Evolutionary conservation across 2,113 vertebrate genomes (phyloP).

Genomic region (Aramus guarauna): DNA sequence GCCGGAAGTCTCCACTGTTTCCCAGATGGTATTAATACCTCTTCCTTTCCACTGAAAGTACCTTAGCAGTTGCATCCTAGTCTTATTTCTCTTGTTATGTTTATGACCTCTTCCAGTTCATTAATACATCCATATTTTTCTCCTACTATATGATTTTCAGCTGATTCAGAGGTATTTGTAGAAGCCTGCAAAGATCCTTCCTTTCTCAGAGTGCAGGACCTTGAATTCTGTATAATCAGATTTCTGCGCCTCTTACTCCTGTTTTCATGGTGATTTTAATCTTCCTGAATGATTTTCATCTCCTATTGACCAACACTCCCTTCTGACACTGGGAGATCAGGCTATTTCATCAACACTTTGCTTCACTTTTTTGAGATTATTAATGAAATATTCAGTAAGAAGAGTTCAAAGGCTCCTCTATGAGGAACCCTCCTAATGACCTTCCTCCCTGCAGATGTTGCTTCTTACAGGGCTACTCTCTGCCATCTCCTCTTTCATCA

Average conservation of each 20-base stretch:
- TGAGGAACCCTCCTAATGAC: not conserved
- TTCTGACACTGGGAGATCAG: not conserved
- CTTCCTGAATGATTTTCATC: not conserved
- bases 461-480: not conserved
- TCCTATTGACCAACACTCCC: not conserved
- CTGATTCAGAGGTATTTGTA: not conserved
- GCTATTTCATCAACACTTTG: not conserved
- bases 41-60: not conserved
- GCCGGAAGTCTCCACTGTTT: not conserved
- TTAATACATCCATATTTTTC: not conserved
- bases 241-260: not conserved
- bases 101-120: not conserved
- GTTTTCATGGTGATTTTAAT: not conserved
- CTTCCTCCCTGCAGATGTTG: not conserved
- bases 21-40: not conserved
- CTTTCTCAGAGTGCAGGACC: not conserved
- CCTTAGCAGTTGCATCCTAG: not conserved
- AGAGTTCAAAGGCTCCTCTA: not conserved
- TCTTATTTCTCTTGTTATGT: not conserved
- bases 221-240: not conserved
- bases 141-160: not conserved
- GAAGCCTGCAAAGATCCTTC: not conserved
- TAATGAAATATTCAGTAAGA: not conserved
- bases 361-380: not conserved
- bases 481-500: not conserved